Evolutionary conservation across 1,140 invertebrate species (phyloP).

Genomic region (Saccostrea glomerata): DNA sequence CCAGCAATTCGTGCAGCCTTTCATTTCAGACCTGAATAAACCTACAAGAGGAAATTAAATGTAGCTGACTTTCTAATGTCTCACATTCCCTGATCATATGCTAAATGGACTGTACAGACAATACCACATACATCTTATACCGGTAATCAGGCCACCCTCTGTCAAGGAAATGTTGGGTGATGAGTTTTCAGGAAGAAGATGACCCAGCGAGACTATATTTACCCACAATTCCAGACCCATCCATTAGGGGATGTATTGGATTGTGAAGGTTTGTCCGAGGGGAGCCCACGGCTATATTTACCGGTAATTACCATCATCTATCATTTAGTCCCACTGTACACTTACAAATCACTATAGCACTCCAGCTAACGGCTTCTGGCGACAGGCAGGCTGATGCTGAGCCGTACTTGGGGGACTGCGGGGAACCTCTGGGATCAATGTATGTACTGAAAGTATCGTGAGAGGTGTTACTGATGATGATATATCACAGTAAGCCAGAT

Average conservation of each 20-base stretch:
- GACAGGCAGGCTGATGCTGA: not conserved
- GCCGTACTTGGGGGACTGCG: not conserved
- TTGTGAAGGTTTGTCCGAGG: not conserved
- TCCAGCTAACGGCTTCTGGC: constrained; percentile 13
- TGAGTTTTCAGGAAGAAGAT: not conserved
- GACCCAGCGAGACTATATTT: not conserved
- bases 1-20: not conserved
- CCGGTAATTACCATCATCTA: constrained; percentile 33
- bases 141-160: not conserved
- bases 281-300: not conserved
- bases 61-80: constrained; percentile 26
- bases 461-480: constrained; percentile 3
- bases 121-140: constrained; percentile 3
- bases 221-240: not conserved
- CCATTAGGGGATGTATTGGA: not conserved
- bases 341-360: constrained; percentile 25
- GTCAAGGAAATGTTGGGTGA: not conserved
- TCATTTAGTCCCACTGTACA: constrained; percentile 18
- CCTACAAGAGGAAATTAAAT: constrained; percentile 8
- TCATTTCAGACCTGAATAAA: not conserved
- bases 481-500: not conserved
- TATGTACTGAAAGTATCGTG: not conserved
- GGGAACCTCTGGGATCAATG: not conserved
- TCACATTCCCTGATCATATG: constrained; percentile 13
- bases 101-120: not conserved